Percentiles rank a stretch among this genome's conserved stretches.
Conservation (phyloP, 2,113 vertebrate species). For the Corythaeola cristata region DNA sequence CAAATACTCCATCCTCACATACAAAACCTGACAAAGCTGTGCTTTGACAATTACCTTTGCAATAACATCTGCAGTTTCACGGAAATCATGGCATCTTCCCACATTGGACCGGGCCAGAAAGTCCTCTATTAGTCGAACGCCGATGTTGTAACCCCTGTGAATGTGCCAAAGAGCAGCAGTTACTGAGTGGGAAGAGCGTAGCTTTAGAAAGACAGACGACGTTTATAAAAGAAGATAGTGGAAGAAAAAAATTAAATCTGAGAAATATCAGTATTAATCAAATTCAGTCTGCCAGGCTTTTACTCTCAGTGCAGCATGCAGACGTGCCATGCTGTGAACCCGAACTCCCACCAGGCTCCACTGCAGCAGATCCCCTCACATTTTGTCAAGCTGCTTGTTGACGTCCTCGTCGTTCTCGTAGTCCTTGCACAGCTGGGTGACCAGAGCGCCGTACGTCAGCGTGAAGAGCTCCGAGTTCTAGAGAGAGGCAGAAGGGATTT, state of each 20-base stretch:
- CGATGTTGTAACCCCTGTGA: slow-evolving; percentile 98
- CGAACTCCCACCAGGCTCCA: rapidly evolving
- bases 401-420: slow-evolving; percentile 98
- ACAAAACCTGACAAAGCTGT: neutral
- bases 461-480: slow-evolving; percentile 99
- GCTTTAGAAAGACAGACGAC: neutral
- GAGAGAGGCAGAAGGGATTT: slow-evolving; percentile 49
- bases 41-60: slow-evolving; percentile 84
- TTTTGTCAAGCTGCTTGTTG: slow-evolving; percentile 98
- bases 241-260: neutral
- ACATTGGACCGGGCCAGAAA: slow-evolving; percentile 97
- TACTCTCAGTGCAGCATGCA: neutral
- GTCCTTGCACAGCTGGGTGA: slow-evolving; percentile 98
- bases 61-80: slow-evolving; percentile 98
- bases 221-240: rapidly evolving
- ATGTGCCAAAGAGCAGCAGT: neutral
- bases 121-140: slow-evolving; percentile 96
- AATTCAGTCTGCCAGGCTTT: neutral
- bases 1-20: neutral
- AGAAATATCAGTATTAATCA: neutral
- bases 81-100: slow-evolving; percentile 97
- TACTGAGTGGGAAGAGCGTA: neutral
- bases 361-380: slow-evolving; percentile 76
- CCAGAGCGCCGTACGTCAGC: slow-evolving; percentile 93
- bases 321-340: neutral